Conservation (phyloP, 2,888 invertebrate species). For the Stratiomys singularior region DNA sequence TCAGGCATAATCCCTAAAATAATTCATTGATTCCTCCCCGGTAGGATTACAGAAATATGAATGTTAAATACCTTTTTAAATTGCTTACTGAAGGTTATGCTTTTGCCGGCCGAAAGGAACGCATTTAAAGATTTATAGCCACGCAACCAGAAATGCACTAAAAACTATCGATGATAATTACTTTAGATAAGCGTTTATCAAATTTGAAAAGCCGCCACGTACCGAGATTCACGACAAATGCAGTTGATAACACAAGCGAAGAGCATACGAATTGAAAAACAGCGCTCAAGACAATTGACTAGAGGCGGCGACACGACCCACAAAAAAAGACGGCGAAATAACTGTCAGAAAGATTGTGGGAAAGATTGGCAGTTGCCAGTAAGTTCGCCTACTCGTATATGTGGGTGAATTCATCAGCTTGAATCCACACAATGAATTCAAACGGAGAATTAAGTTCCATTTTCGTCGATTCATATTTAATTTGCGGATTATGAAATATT, state of each 20-base stretch:
- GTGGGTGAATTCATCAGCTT: too few relatives aligned
- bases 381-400: too few relatives aligned
- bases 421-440: too few relatives aligned
- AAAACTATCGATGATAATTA: constrained; percentile 2
- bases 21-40: too few relatives aligned
- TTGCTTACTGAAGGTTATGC: not conserved
- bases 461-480: too few relatives aligned
- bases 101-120: not conserved
- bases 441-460: too few relatives aligned
- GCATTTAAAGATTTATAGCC: not conserved
- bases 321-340: not conserved
- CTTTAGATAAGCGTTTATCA: not conserved
- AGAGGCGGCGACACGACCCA: not conserved
- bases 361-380: too few relatives aligned
- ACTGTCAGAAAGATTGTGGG: too few relatives aligned
- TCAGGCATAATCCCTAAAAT: too few relatives aligned
- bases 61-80: not conserved
- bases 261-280: too few relatives aligned
- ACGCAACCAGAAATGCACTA: not conserved
- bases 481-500: too few relatives aligned
- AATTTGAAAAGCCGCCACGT: not conserved
- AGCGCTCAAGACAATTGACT: not conserved
- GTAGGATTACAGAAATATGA: too few relatives aligned
- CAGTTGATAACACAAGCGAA: not conserved
- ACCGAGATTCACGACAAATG: not conserved